Evolutionary conservation across 2,113 vertebrate species (phyloP).

Genomic region (Hemiscyllium ocellatum): DNA sequence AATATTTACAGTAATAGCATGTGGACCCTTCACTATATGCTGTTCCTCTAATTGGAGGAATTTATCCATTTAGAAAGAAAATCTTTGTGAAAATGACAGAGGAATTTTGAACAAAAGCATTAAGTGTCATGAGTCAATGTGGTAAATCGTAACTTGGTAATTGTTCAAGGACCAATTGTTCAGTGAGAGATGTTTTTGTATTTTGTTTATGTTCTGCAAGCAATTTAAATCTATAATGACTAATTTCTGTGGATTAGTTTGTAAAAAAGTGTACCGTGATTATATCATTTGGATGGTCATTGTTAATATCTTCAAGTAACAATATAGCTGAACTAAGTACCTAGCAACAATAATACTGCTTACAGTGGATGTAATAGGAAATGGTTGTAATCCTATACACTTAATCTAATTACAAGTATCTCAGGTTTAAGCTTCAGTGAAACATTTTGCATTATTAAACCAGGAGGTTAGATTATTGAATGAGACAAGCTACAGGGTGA

Average conservation of each 20-base stretch:
- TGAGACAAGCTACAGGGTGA: background rate
- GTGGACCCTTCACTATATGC: no score
- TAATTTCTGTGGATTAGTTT: background rate
- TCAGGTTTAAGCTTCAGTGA: constrained; percentile 18
- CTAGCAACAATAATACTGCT: background rate
- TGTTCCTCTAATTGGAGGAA: background rate
- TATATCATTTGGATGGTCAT: background rate
- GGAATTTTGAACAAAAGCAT: background rate
- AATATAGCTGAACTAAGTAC: background rate
- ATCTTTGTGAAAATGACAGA: background rate
- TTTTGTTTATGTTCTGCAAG: background rate
- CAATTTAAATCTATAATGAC: background rate
- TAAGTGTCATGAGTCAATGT: background rate
- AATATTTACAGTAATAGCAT: background rate
- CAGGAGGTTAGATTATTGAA: constrained; percentile 29
- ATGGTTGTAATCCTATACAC: constrained; percentile 2
- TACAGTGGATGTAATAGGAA: background rate
- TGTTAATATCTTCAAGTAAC: background rate
- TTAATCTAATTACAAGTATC: constrained; percentile 22
- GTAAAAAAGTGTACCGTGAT: background rate
- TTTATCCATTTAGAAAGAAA: background rate
- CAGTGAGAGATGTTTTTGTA: background rate
- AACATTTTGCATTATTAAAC: constrained; percentile 27
- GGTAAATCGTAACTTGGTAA: background rate
- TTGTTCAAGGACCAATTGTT: background rate